A percentile compares a stretch with the other conserved stretches of the same genome.
Conservation (phyloP, 2,113 vertebrate species). For the Odontesthes bonariensis region DNA sequence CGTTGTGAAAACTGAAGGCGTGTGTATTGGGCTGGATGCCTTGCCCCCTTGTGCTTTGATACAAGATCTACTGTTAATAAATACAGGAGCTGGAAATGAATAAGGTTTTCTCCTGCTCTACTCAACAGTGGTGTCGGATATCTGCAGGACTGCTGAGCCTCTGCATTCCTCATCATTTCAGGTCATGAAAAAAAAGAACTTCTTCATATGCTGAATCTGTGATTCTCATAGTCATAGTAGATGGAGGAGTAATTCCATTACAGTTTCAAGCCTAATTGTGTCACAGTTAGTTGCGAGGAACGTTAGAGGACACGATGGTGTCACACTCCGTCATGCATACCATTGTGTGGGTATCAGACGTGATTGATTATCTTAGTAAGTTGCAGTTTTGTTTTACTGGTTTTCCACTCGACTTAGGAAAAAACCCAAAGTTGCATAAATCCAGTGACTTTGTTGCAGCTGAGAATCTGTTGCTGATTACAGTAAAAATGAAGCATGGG, state of each 20-base stretch:
- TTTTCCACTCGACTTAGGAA: slow-evolving; percentile 34
- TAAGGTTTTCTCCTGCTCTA: slow-evolving; percentile 58
- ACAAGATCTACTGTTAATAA: slow-evolving; percentile 73
- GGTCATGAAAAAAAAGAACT: slow-evolving; percentile 44
- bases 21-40: slow-evolving; percentile 50
- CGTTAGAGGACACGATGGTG: neutral
- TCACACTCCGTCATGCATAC: slow-evolving; percentile 21
- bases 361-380: slow-evolving; percentile 38
- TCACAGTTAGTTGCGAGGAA: slow-evolving; percentile 8
- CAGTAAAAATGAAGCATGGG: slow-evolving; percentile 55
- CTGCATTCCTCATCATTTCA: slow-evolving; percentile 75
- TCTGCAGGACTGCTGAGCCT: slow-evolving; percentile 70
- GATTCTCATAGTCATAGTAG: slow-evolving; percentile 48
- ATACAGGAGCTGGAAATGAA: slow-evolving; percentile 78
- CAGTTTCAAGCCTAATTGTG: slow-evolving; percentile 5
- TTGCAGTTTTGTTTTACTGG: slow-evolving; percentile 52
- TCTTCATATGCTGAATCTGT: slow-evolving; percentile 60
- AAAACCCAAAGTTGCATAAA: slow-evolving; percentile 44
- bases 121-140: slow-evolving; percentile 74
- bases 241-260: slow-evolving; percentile 23
- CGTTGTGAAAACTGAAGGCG: slow-evolving; percentile 73
- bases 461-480: slow-evolving; percentile 74
- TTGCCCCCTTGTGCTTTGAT: slow-evolving; percentile 64
- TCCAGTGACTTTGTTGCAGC: slow-evolving; percentile 60
- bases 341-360: slow-evolving; percentile 1